Evolutionary conservation across 2,888 invertebrate species (phyloP).

Genomic region (Diachrysia chrysitis): DNA sequence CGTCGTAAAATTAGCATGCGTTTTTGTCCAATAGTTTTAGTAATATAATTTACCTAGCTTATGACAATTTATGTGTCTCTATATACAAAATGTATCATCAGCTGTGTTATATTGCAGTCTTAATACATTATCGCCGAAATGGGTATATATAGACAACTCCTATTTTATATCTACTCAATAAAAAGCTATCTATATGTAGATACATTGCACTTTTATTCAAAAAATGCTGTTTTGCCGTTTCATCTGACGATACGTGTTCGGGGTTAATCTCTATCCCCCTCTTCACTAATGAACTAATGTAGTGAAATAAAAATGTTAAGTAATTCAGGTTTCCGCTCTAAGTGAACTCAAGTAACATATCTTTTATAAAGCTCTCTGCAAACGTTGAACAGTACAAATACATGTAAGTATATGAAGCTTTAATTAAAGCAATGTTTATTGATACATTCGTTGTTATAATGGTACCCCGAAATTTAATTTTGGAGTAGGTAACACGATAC

Average conservation of each 20-base stretch:
- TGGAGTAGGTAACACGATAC: conserved; percentile 10
- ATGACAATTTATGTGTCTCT: not conserved
- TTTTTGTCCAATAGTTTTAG: not conserved
- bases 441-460: conserved; percentile 19
- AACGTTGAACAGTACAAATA: conserved; percentile 10
- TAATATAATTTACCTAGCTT: not conserved
- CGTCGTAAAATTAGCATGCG: not conserved
- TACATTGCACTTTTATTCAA: conserved; percentile 21
- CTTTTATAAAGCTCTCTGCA: conserved; percentile 17
- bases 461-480: conserved; percentile 1
- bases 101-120: not conserved
- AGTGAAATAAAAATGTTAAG: conserved; percentile 50
- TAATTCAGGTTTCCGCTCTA: conserved; percentile 24
- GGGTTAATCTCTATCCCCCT: conserved; percentile 24
- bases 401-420: conserved; percentile 32
- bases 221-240: conserved; percentile 24
- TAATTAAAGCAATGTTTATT: conserved; percentile 28
- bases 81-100: not conserved
- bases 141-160: not conserved
- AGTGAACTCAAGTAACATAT: conserved; percentile 19
- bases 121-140: too few relatives aligned
- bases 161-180: not conserved
- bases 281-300: conserved; percentile 43
- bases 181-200: not conserved
- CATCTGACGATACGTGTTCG: conserved; percentile 19